phyloP scores from a whole-genome alignment of 2,797 vertebrate genomes.

The Clamator glandarius region DNA sequence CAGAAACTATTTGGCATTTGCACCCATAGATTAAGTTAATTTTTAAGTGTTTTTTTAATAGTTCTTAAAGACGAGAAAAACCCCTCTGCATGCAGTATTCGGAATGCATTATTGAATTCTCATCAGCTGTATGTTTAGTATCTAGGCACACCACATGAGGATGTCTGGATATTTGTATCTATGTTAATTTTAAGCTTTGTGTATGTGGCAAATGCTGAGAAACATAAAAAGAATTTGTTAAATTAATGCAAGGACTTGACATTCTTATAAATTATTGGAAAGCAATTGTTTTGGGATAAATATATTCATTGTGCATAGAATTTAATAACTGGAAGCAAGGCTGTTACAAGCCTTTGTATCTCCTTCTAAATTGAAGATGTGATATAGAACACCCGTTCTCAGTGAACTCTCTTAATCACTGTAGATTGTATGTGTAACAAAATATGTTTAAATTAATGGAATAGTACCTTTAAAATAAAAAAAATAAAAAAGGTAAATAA shows the following conservation, averaged over 20 bases:
- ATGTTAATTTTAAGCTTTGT: background rate
- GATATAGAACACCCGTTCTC: background rate
- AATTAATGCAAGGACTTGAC: background rate
- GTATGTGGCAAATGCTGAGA: background rate
- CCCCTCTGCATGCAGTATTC: accelerated
- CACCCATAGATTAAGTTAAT: background rate
- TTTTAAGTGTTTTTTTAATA: background rate
- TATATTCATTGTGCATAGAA: background rate
- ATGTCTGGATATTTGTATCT: accelerated
- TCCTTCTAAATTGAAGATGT: background rate
- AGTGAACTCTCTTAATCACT: background rate
- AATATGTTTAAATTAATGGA: background rate
- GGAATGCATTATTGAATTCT: background rate
- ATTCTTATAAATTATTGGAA: background rate
- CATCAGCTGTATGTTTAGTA: background rate
- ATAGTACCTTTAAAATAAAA: background rate
- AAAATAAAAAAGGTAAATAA: background rate
- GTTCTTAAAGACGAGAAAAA: background rate
- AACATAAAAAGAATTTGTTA: background rate
- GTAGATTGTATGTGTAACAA: background rate
- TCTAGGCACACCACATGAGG: accelerated
- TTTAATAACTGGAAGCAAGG: background rate
- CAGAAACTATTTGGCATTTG: background rate
- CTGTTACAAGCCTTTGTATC: background rate
- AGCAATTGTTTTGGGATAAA: background rate